A percentile compares a stretch with the other conserved stretches of the same genome.
Conservation (phyloP, 2,113 vertebrate species). For the Petrocephalus microphthalmus region DNA sequence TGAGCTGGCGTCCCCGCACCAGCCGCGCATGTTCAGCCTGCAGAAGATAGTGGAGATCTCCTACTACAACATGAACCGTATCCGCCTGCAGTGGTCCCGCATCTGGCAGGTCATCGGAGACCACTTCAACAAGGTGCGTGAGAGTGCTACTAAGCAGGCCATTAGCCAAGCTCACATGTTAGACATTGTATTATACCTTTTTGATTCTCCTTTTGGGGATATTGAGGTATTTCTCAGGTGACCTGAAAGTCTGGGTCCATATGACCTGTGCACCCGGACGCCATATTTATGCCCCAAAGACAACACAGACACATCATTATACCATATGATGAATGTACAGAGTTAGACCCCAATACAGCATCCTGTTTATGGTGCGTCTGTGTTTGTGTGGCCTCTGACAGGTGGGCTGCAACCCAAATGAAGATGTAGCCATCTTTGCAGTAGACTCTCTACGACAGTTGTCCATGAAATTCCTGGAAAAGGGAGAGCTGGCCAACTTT, state of each 20-base stretch:
- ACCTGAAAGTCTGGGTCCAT: background rate
- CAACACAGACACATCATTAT: background rate
- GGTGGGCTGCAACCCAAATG: constrained; percentile 98
- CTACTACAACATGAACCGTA: constrained; percentile 98
- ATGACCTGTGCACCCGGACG: background rate
- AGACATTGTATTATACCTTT: background rate
- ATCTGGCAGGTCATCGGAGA: constrained; percentile 98
- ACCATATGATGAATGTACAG: background rate
- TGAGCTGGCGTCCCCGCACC: constrained; percentile 86
- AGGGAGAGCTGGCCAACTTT: constrained; percentile 95
- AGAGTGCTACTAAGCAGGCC: background rate
- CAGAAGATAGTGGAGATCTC: constrained; percentile 99
- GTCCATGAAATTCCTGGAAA: constrained; percentile 98
- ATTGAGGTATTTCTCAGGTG: background rate
- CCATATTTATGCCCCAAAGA: background rate
- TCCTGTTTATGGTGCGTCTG: background rate
- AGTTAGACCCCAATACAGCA: background rate
- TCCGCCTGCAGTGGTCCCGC: constrained; percentile 93
- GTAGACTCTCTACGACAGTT: constrained; percentile 92
- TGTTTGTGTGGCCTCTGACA: constrained; percentile 36
- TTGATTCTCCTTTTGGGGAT: background rate
- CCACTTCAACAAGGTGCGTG: constrained; percentile 90
- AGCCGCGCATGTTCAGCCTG: constrained; percentile 95
- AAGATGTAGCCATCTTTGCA: constrained; percentile 95
- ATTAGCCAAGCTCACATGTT: background rate